Base-by-base conservation (phyloP, 1,140 invertebrate genomes). In the Pectinophora gossypiella region DNA sequence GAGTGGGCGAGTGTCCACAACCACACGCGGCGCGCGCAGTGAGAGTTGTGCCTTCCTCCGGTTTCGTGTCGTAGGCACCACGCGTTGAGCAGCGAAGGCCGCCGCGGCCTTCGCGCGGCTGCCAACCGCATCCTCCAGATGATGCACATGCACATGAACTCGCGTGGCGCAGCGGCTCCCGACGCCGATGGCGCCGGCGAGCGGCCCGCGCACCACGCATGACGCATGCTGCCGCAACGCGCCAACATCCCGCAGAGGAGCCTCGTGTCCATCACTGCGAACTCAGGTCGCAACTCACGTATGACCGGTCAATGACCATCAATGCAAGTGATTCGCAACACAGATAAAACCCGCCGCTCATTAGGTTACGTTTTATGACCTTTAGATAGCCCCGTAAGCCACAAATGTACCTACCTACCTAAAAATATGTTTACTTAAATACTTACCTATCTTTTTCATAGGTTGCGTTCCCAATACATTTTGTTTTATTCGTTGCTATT, bases 11-110 rank as follows among this genome's bases (percentile, higher is more conserved):
- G 61, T 70, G 59, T 62, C 54, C 66, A 78, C 78, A 73, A 81
- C 76, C 79, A 66, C 66, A 71, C 80, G 68, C 80, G 78, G 76
- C 82, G 82, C 82, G 80, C 78, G 82, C 82, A 85, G 70, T 77
- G 72, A 82, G 69, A 82, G 82, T 84, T 84, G 63, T 85, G 77
- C 51, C 63, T 65, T 56, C 59, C 59, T 62, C 51, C 49, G 53
- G 56, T 66, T 52, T 59, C 64, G 54, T 63, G 68, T 64, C 64
- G 64, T 59, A 64, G 59, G 51, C 49, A 50, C 63, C 36, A 44
- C 3, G 42, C 42, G 42, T 5, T 19, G 7, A 4, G 54, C 56
- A 64, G 59, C 62, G 71, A 63, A 65, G 60, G 61, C 60, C 64
- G 64, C 63, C 59, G 61, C 20, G n/a, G 19, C 18, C 36, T n/a